Base-by-base conservation (phyloP, 2,888 invertebrate genomes). In the Zele albiditarsus region DNA sequence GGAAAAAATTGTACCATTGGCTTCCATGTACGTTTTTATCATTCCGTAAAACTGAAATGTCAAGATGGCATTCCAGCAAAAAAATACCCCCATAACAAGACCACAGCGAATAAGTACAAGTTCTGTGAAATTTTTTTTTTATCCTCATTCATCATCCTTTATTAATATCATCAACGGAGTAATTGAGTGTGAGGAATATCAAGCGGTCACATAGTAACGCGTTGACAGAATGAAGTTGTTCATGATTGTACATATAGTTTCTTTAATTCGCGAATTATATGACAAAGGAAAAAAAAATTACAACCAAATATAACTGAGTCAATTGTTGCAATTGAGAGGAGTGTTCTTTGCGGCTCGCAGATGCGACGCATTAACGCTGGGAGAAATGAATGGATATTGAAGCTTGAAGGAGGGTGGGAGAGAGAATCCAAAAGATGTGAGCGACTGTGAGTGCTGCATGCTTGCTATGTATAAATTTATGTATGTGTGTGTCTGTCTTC, bases 251-350 rank as follows among this genome's bases (percentile, higher is more conserved):
- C 46, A 38, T 16, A 14, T 28, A 28, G 58, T 60, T 27, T 28
- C 28, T n/a, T 69, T 60, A 42, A 71, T 60, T 60, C 42, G 60
- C 28, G 31, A 28, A 58, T 31, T 60, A 42, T 27, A 70, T 33
- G 10, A 31, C 20, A 63, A 33, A 20, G 23, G 53, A 53, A 49
- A 58, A 67, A 33, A 38, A 58, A 33, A 33, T 38, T 57, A 28
- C 20, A 27, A 42, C 27, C 62, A 71, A 75, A 75, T 71, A 71
- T 58, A 65, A 67, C 71, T n/a, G 49, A 23, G 63, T 75, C 71
- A 75, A 75, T 75, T 71, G 71, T 67, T 53, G 67, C 71, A 71
- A 75, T 75, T 75, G 75, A 75, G 63, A 8, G 53, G 27, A 71
- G 65, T 38, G 65, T 75, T 53, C 71, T 75, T 65, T 75, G 75